Conservation (phyloP, 2,888 invertebrate species). For the Agrilus mali region DNA sequence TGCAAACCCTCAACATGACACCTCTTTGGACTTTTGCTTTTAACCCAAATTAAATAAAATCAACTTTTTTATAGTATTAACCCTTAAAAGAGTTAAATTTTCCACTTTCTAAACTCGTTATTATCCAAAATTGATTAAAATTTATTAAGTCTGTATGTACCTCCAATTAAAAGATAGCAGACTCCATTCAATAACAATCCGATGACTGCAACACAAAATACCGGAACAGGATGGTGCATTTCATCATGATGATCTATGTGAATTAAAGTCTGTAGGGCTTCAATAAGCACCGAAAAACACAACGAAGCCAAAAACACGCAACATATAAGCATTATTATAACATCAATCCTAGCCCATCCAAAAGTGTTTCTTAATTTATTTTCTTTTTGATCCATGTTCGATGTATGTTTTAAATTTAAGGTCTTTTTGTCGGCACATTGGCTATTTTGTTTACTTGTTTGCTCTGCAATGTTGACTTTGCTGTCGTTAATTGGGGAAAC, state of each 20-base stretch:
- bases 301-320: conserved; percentile 74
- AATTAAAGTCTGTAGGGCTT: conserved; percentile 67
- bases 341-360: conserved; percentile 84
- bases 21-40: too few species aligned
- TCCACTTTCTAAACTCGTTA: not conserved
- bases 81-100: not conserved
- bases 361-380: conserved; percentile 70
- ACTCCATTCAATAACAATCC: conserved; percentile 65
- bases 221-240: conserved; percentile 61
- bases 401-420: conserved; percentile 12
- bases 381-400: conserved; percentile 36
- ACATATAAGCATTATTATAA: conserved; percentile 69
- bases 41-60: too few species aligned
- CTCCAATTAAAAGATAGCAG: conserved; percentile 71
- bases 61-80: too few species aligned
- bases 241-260: conserved; percentile 61
- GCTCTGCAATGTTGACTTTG: too few species aligned
- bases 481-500: too few species aligned
- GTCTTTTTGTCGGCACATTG: conserved; percentile 9
- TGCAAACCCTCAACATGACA: too few species aligned
- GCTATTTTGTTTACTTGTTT: too few species aligned
- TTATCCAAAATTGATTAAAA: not conserved
- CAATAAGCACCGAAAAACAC: conserved; percentile 68
- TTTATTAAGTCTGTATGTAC: conserved; percentile 31
- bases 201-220: conserved; percentile 55